These are phyloP conservation scores for Trichogramma pretiosum DNA, from an alignment of 1,140 invertebrate genomes.

Conservation along the genomic window DNA sequence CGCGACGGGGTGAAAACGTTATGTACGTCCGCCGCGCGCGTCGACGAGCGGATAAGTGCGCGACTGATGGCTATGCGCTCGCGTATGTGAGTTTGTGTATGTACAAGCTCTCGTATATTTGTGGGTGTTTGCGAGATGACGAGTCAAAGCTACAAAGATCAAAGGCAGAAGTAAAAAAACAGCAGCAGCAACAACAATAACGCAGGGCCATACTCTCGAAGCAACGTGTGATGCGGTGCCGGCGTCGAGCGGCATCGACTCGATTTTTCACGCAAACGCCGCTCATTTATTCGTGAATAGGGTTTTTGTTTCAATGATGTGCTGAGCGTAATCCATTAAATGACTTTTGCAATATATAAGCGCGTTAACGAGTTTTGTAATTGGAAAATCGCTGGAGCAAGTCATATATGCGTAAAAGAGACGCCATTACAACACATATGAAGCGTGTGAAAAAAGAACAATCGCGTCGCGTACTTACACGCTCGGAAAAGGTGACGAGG, in stretches of 20 bases:
- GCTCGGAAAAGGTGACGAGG: background rate
- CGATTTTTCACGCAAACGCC: background rate
- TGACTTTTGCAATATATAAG: background rate
- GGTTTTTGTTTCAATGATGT: constrained; percentile 5
- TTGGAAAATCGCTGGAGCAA: constrained; percentile 8
- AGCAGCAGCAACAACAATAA: background rate
- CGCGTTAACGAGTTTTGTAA: constrained; percentile 10
- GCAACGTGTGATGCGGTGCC: background rate
- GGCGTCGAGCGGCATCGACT: background rate
- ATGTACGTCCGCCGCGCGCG: no score
- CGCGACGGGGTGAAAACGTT: no score
- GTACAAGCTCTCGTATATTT: no score
- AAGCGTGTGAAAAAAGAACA: background rate
- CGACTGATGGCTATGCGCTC: no score
- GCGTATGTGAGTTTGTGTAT: no score
- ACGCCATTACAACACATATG: background rate
- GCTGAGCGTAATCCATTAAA: no score
- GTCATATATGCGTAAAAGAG: background rate
- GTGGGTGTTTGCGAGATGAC: no score
- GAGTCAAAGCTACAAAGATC: constrained; percentile 5
- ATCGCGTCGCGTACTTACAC: background rate
- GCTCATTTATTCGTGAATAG: no score
- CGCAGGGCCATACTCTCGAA: background rate
- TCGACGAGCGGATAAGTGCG: no score
- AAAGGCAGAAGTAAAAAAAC: constrained; percentile 1